A percentile compares a stretch with the other conserved stretches of the same genome.
These are phyloP conservation scores for Euclidia mi DNA, from an alignment of 2,888 invertebrate genomes.

Conservation along the genomic window DNA sequence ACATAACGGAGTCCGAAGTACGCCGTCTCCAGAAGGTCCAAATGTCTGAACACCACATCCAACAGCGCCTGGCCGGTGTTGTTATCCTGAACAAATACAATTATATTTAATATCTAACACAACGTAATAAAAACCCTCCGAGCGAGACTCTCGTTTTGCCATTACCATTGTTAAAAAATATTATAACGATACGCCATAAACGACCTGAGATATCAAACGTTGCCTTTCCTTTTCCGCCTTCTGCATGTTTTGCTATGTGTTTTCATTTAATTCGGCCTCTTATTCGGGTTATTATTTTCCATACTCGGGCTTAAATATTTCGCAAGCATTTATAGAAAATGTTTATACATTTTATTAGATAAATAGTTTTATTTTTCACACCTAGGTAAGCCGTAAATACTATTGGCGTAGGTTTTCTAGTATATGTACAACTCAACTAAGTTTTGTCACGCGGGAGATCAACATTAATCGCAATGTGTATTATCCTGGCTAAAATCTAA, in stretches of 20 bases:
- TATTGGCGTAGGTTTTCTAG: too few relatives aligned
- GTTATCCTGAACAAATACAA: slow-evolving; percentile 92
- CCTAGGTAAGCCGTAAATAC: too few relatives aligned
- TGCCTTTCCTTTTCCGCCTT: slow-evolving; percentile 18
- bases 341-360: too few relatives aligned
- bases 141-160: slow-evolving; percentile 10
- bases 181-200: slow-evolving; percentile 23
- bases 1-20: slow-evolving; percentile 98
- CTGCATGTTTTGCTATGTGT: slow-evolving; percentile 11
- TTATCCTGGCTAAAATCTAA: too few relatives aligned
- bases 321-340: too few relatives aligned
- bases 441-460: too few relatives aligned
- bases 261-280: slow-evolving; percentile 13
- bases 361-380: too few relatives aligned
- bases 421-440: too few relatives aligned
- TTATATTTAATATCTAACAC: slow-evolving; percentile 20
- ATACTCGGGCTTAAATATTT: background rate
- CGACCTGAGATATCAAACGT: slow-evolving; percentile 21
- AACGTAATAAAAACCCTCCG: slow-evolving; percentile 14
- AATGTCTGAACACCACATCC: slow-evolving; percentile 97
- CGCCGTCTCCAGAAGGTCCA: slow-evolving; percentile 98
- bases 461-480: too few relatives aligned
- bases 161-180: slow-evolving; percentile 23
- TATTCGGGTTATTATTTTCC: slow-evolving; percentile 9
- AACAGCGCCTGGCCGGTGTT: slow-evolving; percentile 96